Conservation (phyloP, 2,797 vertebrate species). For the Merluccius polli region DNA sequence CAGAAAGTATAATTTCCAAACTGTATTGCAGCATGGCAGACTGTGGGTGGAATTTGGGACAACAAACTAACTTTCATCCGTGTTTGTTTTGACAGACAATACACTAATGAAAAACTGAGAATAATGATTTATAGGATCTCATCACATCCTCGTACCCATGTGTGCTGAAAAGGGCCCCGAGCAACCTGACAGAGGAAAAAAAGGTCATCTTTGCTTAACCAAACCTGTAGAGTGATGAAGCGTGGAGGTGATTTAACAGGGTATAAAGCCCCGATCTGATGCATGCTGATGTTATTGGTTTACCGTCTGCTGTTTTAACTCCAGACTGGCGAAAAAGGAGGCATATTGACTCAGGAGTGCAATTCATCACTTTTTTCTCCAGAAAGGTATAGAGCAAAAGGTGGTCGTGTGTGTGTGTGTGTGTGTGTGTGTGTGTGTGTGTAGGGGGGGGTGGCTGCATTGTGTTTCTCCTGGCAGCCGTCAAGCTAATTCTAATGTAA, state of each 20-base stretch:
- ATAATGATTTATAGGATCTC: neutral
- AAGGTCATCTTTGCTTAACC: conserved; percentile 11
- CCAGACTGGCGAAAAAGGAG: conserved; percentile 29
- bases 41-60: neutral
- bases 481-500: conserved; percentile 66
- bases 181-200: conserved; percentile 6
- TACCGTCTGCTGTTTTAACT: conserved; percentile 18
- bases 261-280: conserved; percentile 10
- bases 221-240: conserved; percentile 33
- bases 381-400: conserved; percentile 23
- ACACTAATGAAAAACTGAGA: conserved; percentile 2
- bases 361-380: conserved; percentile 41
- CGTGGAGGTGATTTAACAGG: conserved; percentile 19
- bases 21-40: neutral
- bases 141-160: neutral
- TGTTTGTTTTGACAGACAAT: neutral
- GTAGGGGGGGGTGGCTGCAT: neutral
- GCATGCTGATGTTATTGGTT: conserved; percentile 26
- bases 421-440: neutral
- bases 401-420: conserved; percentile 9
- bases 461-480: conserved; percentile 18
- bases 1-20: neutral
- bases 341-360: conserved; percentile 31
- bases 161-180: neutral
- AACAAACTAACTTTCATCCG: neutral